Percentiles rank a stretch among this genome's conserved stretches.
Evolutionary conservation across 2,888 invertebrate species (phyloP).

Genomic region (Arenicola marina): DNA sequence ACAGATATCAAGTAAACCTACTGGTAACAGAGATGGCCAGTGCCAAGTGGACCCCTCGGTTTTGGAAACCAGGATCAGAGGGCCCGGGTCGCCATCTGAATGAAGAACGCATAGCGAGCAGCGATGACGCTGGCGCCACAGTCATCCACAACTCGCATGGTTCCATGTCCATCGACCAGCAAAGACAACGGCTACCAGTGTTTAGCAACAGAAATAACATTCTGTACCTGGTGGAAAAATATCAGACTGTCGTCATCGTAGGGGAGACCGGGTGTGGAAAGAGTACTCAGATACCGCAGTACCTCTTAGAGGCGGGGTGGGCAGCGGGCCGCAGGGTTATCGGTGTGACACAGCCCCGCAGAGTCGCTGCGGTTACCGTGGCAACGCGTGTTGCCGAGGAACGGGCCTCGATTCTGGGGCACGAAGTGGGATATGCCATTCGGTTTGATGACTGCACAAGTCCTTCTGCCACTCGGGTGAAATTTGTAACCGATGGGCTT

Average conservation of each 20-base stretch:
- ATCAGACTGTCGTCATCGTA: conserved; percentile 77
- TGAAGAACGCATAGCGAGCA: conserved; percentile 31
- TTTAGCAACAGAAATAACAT: conserved; percentile 81
- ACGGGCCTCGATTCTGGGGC: conserved; percentile 76
- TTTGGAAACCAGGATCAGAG: conserved; percentile 31
- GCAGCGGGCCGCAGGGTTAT: conserved; percentile 73
- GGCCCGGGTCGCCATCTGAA: conserved; percentile 26
- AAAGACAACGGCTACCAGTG: conserved; percentile 84
- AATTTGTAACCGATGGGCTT: conserved; percentile 97
- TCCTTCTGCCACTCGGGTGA: conserved; percentile 59
- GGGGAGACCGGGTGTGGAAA: conserved; percentile 97
- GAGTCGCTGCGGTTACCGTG: conserved; percentile 83
- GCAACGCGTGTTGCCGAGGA: conserved; percentile 89
- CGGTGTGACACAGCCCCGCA: conserved; percentile 88
- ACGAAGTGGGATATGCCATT: conserved; percentile 83
- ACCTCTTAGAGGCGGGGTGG: conserved; percentile 87
- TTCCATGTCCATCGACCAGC: conserved; percentile 80
- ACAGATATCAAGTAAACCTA: no score
- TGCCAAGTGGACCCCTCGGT: conserved; percentile 7
- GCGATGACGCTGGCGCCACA: background rate
- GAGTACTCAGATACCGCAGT: conserved; percentile 94
- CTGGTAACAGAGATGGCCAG: no score
- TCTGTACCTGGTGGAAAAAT: conserved; percentile 85
- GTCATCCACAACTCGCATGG: conserved; percentile 75
- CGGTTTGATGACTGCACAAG: conserved; percentile 65